These are phyloP conservation scores for Seladonia tumulorum DNA, from an alignment of 2,888 invertebrate species.

Conservation along the genomic window DNA sequence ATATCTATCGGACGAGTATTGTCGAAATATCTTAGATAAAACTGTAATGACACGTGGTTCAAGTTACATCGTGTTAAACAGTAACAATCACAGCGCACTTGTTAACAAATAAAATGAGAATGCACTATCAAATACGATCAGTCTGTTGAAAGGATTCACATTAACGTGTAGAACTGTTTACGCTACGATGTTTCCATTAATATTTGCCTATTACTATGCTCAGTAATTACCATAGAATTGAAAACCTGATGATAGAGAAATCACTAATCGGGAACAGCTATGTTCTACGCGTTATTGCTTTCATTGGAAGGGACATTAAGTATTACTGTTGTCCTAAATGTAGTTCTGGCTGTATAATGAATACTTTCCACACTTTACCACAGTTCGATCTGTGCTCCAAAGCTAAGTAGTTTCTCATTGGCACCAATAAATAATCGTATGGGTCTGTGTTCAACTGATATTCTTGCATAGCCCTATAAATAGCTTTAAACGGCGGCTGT, in stretches of 20 bases:
- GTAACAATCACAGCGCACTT: conserved; percentile 70
- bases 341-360: conserved; percentile 82
- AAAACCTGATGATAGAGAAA: not conserved
- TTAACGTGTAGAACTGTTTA: conserved; percentile 31
- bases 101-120: conserved; percentile 63
- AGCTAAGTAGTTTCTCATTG: conserved; percentile 86
- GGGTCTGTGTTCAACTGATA: conserved; percentile 89
- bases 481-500: conserved; percentile 92
- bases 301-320: conserved; percentile 20
- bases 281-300: conserved; percentile 40
- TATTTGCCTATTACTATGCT: not conserved
- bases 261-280: conserved; percentile 24
- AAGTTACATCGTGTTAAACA: conserved; percentile 49
- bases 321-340: conserved; percentile 69
- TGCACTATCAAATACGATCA: conserved; percentile 60
- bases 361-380: conserved; percentile 87
- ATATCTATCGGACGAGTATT: conserved; percentile 52
- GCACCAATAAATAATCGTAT: conserved; percentile 87
- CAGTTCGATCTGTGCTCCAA: conserved; percentile 87
- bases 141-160: conserved; percentile 51
- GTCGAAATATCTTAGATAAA: conserved; percentile 54
- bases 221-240: not conserved
- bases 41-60: conserved; percentile 51
- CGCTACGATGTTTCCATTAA: not conserved
- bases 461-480: conserved; percentile 88